Evolutionary conservation across 2,113 vertebrate species (phyloP).

Genomic region (Paraplagusia blochii): DNA sequence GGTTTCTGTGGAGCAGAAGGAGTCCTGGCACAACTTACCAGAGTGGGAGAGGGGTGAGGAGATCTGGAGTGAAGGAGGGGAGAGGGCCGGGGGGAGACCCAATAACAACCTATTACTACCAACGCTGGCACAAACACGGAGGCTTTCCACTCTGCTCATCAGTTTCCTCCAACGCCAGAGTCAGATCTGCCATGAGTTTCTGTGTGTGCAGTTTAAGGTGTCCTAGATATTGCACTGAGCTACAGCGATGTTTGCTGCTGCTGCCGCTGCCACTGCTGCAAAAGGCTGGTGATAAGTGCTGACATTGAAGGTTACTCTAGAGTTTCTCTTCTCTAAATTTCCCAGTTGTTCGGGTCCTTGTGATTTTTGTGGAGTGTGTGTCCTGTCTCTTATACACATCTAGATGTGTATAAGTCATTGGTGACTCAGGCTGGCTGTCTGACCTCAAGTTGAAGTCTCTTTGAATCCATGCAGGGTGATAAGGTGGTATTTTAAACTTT

Average conservation of each 20-base stretch:
- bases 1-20: conserved; percentile 59
- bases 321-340: too few relatives aligned
- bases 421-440: too few relatives aligned
- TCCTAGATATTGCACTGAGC: conserved; percentile 44
- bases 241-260: conserved; percentile 43
- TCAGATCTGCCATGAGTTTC: conserved; percentile 20
- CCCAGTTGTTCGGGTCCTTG: too few relatives aligned
- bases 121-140: conserved; percentile 11
- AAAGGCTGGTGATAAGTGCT: background rate
- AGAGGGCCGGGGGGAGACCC: conserved; percentile 39
- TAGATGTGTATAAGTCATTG: too few relatives aligned
- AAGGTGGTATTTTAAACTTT: too few relatives aligned
- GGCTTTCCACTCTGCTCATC: conserved; percentile 16
- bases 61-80: conserved; percentile 37
- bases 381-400: too few relatives aligned
- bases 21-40: conserved; percentile 53
- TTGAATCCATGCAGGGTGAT: too few relatives aligned
- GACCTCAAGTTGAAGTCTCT: too few relatives aligned
- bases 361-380: too few relatives aligned
- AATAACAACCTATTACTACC: conserved; percentile 44
- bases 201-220: conserved; percentile 28
- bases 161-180: conserved; percentile 11
- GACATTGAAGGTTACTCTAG: too few relatives aligned
- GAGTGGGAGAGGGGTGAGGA: conserved; percentile 49
- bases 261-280: conserved; percentile 43